Base-by-base conservation (phyloP, 2,113 vertebrate genomes). In the Arizona elegans region DNA sequence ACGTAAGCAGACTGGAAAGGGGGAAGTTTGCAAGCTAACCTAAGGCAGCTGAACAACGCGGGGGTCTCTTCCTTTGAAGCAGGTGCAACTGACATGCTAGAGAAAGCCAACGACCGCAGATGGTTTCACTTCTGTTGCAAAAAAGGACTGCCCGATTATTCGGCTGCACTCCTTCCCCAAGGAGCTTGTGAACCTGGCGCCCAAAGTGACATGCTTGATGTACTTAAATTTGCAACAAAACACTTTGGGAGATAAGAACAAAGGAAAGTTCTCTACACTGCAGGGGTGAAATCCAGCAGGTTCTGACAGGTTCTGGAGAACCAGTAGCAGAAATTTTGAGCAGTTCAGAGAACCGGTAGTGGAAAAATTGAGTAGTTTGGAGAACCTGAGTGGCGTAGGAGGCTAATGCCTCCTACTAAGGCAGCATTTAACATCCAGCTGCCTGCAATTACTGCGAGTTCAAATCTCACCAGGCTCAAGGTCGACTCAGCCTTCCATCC, bases 61-160 rank as follows among this genome's bases (percentile, higher is more conserved):
- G 17, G 17, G 29, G 23, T 26, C 65, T 29, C 26, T 86, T 90
- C 92, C 88, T 90, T 62, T 43, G 54, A 86, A n/a, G 24, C 75
- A 90, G 92, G 88, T 90, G 70, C 21, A 2, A 12, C 5, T 53
- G 88, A 86, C 24, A 86, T 17, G 33, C 43, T 53, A 90, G 47
- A 90, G 75, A 90, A 59, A 53, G 47, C 53, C 12, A 29, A 1
- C 11, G 11, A 88, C 87, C 87, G 38, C 87, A 59, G 12, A 1
- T 17, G 1, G 65, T 91, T 92, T 93, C 91, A 62, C 53, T 91
- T 93, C 93, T 86, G 47, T 43, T 91, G 59, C 47, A 33, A 23
- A 50, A 65, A 54, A 70, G 13, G 23, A 7, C 17, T 88, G 70
- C 50, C 2, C 10, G 33, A n/a, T 81, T 13, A 19, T 86, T 21